phyloP scores from a whole-genome alignment of 2,888 invertebrate genomes.

The Melanophora roralis region DNA sequence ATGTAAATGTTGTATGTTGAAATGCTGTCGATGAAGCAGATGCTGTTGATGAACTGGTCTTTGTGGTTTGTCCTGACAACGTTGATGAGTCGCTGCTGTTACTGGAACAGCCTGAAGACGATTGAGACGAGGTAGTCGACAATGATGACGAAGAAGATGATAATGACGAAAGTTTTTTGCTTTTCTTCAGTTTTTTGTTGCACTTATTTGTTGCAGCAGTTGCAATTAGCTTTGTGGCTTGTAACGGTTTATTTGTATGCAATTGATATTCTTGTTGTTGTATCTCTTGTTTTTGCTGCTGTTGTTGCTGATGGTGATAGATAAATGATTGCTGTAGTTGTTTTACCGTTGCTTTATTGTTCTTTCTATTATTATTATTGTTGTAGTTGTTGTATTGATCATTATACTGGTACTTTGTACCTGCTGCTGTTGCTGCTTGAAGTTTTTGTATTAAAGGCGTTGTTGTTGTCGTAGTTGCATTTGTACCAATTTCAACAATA shows the following conservation, averaged over 20 bases:
- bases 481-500: constrained; percentile 76
- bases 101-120: neutral
- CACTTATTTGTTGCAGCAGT: neutral
- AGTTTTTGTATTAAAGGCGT: constrained; percentile 63
- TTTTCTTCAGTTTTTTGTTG: constrained; percentile 50
- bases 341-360: constrained; percentile 33
- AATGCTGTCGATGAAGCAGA: constrained; percentile 26
- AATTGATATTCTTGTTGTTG: constrained; percentile 61
- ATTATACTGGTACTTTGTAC: constrained; percentile 60
- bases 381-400: constrained; percentile 48
- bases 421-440: constrained; percentile 50
- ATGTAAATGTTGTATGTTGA: constrained; percentile 44
- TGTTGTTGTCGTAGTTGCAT: constrained; percentile 61
- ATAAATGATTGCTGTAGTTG: constrained; percentile 52
- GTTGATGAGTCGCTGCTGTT: constrained; percentile 30
- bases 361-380: constrained; percentile 17
- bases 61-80: constrained; percentile 33
- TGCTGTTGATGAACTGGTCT: constrained; percentile 34
- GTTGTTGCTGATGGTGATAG: constrained; percentile 52
- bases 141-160: constrained; percentile 37
- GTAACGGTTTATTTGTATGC: constrained; percentile 50
- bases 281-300: constrained; percentile 32
- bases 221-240: constrained; percentile 38
- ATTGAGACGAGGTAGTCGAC: constrained; percentile 24
- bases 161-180: constrained; percentile 45